Base-by-base conservation (phyloP, 2,113 vertebrate species). In the Plestiodon gilberti region DNA sequence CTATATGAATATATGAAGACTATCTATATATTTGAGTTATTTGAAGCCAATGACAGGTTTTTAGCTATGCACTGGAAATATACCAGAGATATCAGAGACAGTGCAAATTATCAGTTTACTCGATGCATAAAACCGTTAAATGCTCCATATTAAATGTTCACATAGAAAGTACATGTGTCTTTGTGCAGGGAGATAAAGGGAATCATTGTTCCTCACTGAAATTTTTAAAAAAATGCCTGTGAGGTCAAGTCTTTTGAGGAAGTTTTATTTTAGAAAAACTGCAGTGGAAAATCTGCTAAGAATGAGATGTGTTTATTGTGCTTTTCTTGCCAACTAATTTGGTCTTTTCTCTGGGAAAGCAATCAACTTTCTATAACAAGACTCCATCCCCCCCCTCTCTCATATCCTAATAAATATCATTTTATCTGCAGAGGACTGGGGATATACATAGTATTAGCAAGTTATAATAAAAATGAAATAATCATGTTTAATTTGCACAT, bases 251-350 rank as follows among this genome's bases (percentile, higher is more conserved):
- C 22, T 22, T 76, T 79, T 64, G 82, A 30, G 22, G 5, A 9
- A 75, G 6, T n/a, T 59, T 22, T 2, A 40, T 33, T 65, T 93
- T 90, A 59, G 0, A 80, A 76, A 13, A 83, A 64, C 62, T 48
- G 81, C 70, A 18, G 43, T 77, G 92, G 87, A 1, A 1, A 73
- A 0, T 5, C 71, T 90, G 83, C 14, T 78, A 57, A 0, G 57
- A 85, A 90, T 67, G 15, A 87, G 89, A 78, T 71, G 76, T 57
- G 25, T 64, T 52, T 74, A 86, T 52, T 81, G 40, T 78, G 33
- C 35, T 85, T 14, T 28, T 38, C 48, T 85, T 69, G n/a, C 33
- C 14, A 67, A 6, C 48, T 57, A 18, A 38, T 78, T 28, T 40
- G 75, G 61, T 40, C n/a, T 73, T 74, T 38, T 73, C 35, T 81